Evolutionary conservation across 2,888 invertebrate species (phyloP), one percentile per base, ranked within the genome.

Genomic region (Parnassius smintheus): DNA sequence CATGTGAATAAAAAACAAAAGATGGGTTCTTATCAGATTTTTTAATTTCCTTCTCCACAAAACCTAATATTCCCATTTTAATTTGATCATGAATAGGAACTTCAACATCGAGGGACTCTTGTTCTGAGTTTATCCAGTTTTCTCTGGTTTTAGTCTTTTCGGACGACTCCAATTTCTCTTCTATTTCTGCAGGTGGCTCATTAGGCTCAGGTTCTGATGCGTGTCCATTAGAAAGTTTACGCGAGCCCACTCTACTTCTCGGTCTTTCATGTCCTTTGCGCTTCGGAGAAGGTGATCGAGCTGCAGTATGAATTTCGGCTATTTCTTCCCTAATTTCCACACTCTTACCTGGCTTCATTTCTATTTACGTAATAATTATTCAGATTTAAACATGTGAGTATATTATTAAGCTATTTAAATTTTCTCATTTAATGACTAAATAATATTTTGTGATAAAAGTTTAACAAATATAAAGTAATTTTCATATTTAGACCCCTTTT

Each of bases 21-120:
- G 91, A 88, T 0, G 92, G 88, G 71, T 85, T 90, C 67, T 91
- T 89, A 59, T 92, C 92, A 0, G 91, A 82, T 66, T 92, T 92
- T 65, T 92, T 91, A 42, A 92, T 85, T 80, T 92, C 92, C 66
- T 92, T 88, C 69, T 92, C 92, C 22, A 92, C 91, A 73, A 92
- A 92, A 9, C 91, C 92, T 65, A 92, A 70, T 51, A 92, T 92
- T 56, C 89, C 92, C 78, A 89, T 89, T 72, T 92, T 92, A 57
- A 92, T 86, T 76, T 92, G 92, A 62, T 92, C 91, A 69, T 94
- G 94, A 49, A 94, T 94, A 54, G 93, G 93, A 35, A 92, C 74
- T 72, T 94, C 94, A 1, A 89, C 88, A 67, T 93, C 94, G 18
- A 93, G 80, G 0, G 93, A 93, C 66, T 93, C 92, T 62, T 91